phyloP scores from a whole-genome alignment of 2,797 vertebrate genomes.

The Gallirallus australis region DNA sequence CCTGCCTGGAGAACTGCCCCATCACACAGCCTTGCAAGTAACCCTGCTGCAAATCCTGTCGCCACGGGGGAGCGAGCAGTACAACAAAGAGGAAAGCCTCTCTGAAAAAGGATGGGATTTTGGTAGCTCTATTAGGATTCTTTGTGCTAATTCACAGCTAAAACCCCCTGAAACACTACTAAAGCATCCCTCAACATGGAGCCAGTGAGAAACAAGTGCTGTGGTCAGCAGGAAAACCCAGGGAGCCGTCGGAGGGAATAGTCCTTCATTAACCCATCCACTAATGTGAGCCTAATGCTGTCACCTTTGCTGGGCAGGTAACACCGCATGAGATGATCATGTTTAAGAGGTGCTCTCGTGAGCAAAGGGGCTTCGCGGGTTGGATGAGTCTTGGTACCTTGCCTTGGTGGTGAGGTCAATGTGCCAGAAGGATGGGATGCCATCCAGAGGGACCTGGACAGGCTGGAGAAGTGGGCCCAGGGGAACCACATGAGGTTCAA shows the following conservation, averaged over 20 bases:
- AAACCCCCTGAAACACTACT: background rate
- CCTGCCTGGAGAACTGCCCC: background rate
- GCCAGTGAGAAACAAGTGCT: background rate
- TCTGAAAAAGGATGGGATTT: background rate
- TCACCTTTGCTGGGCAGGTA: background rate
- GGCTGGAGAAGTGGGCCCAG: no score
- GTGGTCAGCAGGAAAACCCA: background rate
- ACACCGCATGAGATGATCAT: background rate
- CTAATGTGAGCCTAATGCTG: background rate
- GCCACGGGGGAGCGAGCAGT: background rate
- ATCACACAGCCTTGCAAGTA: background rate
- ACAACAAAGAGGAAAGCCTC: background rate
- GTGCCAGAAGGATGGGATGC: no score
- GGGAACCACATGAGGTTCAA: no score
- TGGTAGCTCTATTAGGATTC: accelerated
- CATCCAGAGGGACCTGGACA: no score
- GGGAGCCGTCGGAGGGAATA: background rate
- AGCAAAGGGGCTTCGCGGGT: background rate
- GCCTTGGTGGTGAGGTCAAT: no score
- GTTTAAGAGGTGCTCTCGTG: background rate
- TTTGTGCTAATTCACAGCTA: background rate
- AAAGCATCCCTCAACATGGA: background rate
- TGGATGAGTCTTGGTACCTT: background rate
- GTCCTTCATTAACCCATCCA: background rate
- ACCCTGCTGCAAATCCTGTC: accelerated